phyloP scores from a whole-genome alignment of 1,140 invertebrate species.

The Metaphire vulgaris region DNA sequence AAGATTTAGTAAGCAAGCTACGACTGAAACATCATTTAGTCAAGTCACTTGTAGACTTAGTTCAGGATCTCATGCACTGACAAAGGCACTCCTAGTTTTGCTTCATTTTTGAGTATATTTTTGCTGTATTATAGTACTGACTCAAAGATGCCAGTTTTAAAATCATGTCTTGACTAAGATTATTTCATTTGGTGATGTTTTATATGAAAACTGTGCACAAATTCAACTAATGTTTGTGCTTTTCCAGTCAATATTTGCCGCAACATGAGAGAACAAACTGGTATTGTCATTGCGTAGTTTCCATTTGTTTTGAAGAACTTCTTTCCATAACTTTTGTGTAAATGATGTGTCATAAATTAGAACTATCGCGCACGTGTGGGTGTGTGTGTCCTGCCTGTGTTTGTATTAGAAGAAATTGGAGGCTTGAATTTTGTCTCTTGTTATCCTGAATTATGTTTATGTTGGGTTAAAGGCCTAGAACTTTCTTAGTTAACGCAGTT shows the following conservation, averaged over 20 bases:
- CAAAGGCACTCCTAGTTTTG: neutral
- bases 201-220: too few relatives aligned
- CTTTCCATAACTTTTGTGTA: neutral
- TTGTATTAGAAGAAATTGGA: neutral
- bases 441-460: too few relatives aligned
- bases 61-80: constrained; percentile 2
- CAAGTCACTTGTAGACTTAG: constrained; percentile 2
- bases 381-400: neutral
- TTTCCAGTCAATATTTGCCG: too few relatives aligned
- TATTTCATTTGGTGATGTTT: too few relatives aligned
- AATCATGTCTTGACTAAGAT: neutral
- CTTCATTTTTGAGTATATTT: neutral
- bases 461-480: too few relatives aligned
- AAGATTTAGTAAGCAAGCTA: neutral
- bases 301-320: neutral
- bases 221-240: too few relatives aligned
- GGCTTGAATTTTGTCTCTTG: neutral
- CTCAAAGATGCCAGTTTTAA: neutral
- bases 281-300: too few relatives aligned
- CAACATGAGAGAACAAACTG: too few relatives aligned
- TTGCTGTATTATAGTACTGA: neutral
- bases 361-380: too few relatives aligned
- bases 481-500: too few relatives aligned
- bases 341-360: neutral
- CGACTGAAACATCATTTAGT: neutral